A percentile compares a stretch with the other conserved stretches of the same genome.
Conservation (phyloP, 2,888 invertebrate genomes). For the Phyllotreta cruciferae region DNA sequence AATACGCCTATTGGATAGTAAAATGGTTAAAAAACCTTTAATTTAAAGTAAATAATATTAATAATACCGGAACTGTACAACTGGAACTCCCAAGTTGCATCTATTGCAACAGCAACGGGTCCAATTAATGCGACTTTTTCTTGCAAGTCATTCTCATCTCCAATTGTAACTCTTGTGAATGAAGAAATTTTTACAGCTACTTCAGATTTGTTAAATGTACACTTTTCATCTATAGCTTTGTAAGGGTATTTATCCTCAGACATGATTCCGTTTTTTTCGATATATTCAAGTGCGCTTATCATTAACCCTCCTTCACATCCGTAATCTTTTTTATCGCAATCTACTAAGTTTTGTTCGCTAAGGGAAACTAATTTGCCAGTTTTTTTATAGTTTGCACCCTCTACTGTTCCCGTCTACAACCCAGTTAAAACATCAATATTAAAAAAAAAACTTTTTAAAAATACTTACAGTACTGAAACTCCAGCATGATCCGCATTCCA, state of each 20-base stretch:
- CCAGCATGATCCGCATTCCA: slow-evolving; percentile 44
- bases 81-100: slow-evolving; percentile 30
- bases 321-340: slow-evolving; percentile 33
- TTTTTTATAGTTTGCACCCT: slow-evolving; percentile 36
- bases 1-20: slow-evolving; percentile 2
- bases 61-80: slow-evolving; percentile 36
- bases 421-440: neutral
- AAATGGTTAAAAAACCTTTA: neutral
- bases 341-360: slow-evolving; percentile 44
- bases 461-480: slow-evolving; percentile 43
- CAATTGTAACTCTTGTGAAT: slow-evolving; percentile 6
- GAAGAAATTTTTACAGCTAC: slow-evolving; percentile 6
- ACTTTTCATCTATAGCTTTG: slow-evolving; percentile 28
- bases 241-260: slow-evolving; percentile 43
- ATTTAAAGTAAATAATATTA: neutral
- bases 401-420: slow-evolving; percentile 38
- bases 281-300: slow-evolving; percentile 40
- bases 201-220: slow-evolving; percentile 13
- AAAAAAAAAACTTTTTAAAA: neutral
- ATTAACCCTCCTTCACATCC: slow-evolving; percentile 39
- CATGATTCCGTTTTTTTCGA: slow-evolving; percentile 39
- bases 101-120: slow-evolving; percentile 41
- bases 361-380: slow-evolving; percentile 37
- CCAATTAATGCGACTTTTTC: slow-evolving; percentile 36
- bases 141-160: slow-evolving; percentile 36